Evolutionary conservation across 92 coral and sea anemone genomes (phyloP).

Genomic region (Pocillopora meandrina): DNA sequence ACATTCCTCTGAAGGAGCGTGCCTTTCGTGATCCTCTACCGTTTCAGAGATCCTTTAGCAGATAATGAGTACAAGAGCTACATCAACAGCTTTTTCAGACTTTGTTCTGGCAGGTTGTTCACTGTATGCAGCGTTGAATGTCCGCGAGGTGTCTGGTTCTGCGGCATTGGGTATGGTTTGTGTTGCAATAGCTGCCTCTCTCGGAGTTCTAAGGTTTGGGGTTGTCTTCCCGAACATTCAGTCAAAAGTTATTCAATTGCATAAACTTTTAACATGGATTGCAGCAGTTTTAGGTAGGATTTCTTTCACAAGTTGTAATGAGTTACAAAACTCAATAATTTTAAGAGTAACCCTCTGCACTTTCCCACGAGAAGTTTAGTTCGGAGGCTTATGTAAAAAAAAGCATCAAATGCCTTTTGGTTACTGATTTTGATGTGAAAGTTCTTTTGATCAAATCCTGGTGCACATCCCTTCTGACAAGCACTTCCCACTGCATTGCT

Average conservation of each 20-base stretch:
- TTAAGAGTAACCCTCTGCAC: background rate
- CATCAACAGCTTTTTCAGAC: conserved; percentile 93
- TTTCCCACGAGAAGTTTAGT: too few relatives aligned
- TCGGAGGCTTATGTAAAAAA: too few relatives aligned
- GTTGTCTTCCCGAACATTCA: conserved; percentile 63
- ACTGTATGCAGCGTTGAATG: conserved; percentile 62
- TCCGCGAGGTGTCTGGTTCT: conserved; percentile 49
- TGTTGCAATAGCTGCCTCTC: conserved; percentile 80
- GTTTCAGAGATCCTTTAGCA: background rate
- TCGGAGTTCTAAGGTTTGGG: conserved; percentile 83
- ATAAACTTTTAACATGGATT: conserved; percentile 72
- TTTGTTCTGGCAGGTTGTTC: conserved; percentile 73
- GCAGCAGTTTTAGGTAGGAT: conserved; percentile 83
- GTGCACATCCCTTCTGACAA: too few relatives aligned
- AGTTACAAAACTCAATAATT: background rate
- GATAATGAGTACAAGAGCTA: conserved; percentile 32
- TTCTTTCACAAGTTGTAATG: background rate
- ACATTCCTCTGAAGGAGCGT: background rate
- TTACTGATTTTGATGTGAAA: too few relatives aligned
- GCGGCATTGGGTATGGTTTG: conserved; percentile 69
- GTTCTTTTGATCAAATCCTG: too few relatives aligned
- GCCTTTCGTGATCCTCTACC: background rate
- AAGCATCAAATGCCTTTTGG: too few relatives aligned
- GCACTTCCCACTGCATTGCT: too few relatives aligned
- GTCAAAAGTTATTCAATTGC: conserved; percentile 63